These are phyloP conservation scores for Trypoxylus dichotomus DNA, from an alignment of 1,140 invertebrate species.

Conservation along the genomic window DNA sequence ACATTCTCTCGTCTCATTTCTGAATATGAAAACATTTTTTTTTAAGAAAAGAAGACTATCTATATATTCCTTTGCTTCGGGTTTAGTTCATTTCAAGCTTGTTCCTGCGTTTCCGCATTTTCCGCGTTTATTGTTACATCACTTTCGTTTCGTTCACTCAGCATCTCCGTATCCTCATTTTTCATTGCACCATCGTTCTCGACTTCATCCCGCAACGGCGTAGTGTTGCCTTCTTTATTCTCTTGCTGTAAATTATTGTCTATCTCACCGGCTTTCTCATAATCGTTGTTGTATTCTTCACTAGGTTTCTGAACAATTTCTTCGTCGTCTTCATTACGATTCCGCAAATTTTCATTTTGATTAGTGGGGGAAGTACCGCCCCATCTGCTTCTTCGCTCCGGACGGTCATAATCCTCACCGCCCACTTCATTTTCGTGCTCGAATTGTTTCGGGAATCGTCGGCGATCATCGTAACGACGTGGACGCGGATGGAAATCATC, in stretches of 20 bases:
- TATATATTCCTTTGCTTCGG: background rate
- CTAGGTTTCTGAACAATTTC: conserved; percentile 14
- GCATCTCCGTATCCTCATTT: conserved; percentile 3
- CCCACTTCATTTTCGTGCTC: conserved; percentile 29
- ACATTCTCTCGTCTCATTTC: conserved; percentile 18
- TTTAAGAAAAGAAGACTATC: conserved; percentile 18
- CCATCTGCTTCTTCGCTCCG: conserved; percentile 34
- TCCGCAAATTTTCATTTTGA: background rate
- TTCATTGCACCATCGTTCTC: conserved; percentile 1
- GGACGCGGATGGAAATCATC: conserved; percentile 9
- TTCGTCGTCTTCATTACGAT: conserved; percentile 11
- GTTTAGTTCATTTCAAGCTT: background rate
- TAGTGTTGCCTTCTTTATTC: conserved; percentile 37
- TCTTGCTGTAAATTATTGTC: background rate
- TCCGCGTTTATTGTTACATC: conserved; percentile 18
- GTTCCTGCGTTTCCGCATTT: background rate
- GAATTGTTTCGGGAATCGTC: conserved; percentile 29
- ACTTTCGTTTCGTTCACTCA: conserved; percentile 17
- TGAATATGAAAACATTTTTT: conserved; percentile 2
- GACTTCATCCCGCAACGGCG: conserved; percentile 36
- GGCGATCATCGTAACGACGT: conserved; percentile 38
- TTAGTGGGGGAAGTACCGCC: conserved; percentile 18
- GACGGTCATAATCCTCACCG: conserved; percentile 27
- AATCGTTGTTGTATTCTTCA: conserved; percentile 24
- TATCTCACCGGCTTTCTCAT: background rate